Evolutionary conservation across 2,797 vertebrate species (phyloP), one percentile per base, ranked within the genome.

Genomic region (Lepilemur ruficaudatus): DNA sequence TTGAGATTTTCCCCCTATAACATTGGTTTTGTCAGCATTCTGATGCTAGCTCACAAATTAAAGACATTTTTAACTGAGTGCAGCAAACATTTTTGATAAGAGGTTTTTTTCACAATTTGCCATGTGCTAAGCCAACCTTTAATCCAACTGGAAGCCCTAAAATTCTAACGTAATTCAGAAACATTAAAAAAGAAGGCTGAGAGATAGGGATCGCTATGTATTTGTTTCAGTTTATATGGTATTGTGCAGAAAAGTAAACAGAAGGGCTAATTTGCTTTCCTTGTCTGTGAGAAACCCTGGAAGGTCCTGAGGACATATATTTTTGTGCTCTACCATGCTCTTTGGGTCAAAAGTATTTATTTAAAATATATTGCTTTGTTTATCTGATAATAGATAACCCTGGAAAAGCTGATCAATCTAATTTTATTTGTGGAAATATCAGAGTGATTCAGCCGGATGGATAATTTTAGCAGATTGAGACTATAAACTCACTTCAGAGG

Each of bases 301-400:
- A 38, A 52, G 17, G 78, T 55, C 75, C 72, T 30, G 25, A 32
- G 63, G 82, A 18, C 10, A 43, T 46, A 65, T 6, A 0, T 17
- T 85, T 69, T 46, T 76, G 57, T 52, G 87, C 30, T 83, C 18
- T 73, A 76, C 15, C 10, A 2, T 93, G 91, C 32, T 67, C 69
- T 25, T 92, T 89, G 8, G 4, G n/a, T 93, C 4, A 48, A 94
- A 78, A 92, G 38, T 38, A 88, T 70, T 94, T 79, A 70, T 50
- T 35, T 87, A 38, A 95, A 96, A 92, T 61, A 41, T 50, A 67
- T 90, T 81, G 41, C 63, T 75, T 79, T 96, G 43, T 91, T 96
- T 93, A 78, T 93, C 91, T 97, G 94, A 95, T 96, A 85, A 82
- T 55, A 95, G 55, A 95, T 95, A 93, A 83, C 41, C 83, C n/a